A percentile compares a stretch with the other conserved stretches of the same genome.
These are phyloP conservation scores for Watsonalla binaria DNA, from an alignment of 2,888 invertebrate genomes.

Conservation along the genomic window DNA sequence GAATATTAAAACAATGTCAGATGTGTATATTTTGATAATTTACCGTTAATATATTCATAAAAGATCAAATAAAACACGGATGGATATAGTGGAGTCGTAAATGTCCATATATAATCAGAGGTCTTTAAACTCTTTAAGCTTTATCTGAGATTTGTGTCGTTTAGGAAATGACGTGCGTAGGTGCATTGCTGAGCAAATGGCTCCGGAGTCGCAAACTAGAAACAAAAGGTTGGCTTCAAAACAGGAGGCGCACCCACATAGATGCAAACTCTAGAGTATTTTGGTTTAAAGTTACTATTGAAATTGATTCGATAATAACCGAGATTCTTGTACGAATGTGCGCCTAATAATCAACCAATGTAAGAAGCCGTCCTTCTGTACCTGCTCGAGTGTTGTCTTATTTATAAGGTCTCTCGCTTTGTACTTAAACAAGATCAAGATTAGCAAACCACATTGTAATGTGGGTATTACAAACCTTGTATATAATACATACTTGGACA, in stretches of 20 bases:
- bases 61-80: background rate
- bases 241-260: too few species aligned
- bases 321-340: too few species aligned
- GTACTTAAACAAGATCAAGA: constrained; percentile 24
- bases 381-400: constrained; percentile 12
- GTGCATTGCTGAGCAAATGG: constrained; percentile 22
- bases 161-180: constrained; percentile 38
- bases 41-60: constrained; percentile 21
- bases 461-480: too few species aligned
- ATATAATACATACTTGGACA: too few species aligned
- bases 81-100: background rate
- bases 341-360: too few species aligned
- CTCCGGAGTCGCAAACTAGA: too few species aligned
- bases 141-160: constrained; percentile 27
- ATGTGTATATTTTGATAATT: constrained; percentile 2
- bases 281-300: too few species aligned
- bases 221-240: too few species aligned
- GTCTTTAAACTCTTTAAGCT: constrained; percentile 37
- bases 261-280: too few species aligned
- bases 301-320: too few species aligned
- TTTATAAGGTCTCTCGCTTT: constrained; percentile 14
- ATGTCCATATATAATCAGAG: background rate
- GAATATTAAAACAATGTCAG: background rate
- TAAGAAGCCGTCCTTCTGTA: too few species aligned
- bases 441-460: constrained; percentile 8